Percentiles rank a stretch among this genome's conserved stretches.
Conservation (phyloP, 2,888 invertebrate species). For the Cataglyphis cursor region DNA sequence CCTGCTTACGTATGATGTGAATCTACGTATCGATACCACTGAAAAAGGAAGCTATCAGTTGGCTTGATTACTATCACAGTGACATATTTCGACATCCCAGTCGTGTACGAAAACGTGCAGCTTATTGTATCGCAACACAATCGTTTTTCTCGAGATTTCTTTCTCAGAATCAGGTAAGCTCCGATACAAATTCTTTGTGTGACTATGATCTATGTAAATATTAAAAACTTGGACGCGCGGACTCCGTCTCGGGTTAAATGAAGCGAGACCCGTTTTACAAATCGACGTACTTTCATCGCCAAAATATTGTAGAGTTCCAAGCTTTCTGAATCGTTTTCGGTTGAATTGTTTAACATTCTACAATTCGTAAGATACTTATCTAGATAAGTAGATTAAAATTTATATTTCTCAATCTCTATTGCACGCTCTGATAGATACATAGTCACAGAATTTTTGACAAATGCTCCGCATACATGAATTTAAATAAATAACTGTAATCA, state of each 20-base stretch:
- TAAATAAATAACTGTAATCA: background rate
- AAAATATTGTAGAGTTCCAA: background rate
- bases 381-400: conserved; percentile 18
- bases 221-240: background rate
- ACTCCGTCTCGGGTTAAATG: background rate
- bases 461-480: background rate
- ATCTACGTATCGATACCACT: no score
- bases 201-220: background rate
- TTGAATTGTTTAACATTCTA: no score
- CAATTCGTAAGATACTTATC: background rate
- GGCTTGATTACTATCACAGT: background rate
- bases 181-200: background rate
- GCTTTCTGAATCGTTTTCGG: background rate
- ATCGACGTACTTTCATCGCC: background rate
- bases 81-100: background rate
- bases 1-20: background rate
- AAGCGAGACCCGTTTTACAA: background rate
- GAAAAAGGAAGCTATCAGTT: background rate
- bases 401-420: background rate
- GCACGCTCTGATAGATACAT: background rate
- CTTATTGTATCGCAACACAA: background rate
- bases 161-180: conserved; percentile 2
- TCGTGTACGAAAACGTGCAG: background rate
- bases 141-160: background rate
- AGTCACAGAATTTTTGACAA: background rate